Evolutionary conservation across 1,140 invertebrate genomes (phyloP), one percentile per base, ranked within the genome.

Genomic region (Habropoda laboriosa): DNA sequence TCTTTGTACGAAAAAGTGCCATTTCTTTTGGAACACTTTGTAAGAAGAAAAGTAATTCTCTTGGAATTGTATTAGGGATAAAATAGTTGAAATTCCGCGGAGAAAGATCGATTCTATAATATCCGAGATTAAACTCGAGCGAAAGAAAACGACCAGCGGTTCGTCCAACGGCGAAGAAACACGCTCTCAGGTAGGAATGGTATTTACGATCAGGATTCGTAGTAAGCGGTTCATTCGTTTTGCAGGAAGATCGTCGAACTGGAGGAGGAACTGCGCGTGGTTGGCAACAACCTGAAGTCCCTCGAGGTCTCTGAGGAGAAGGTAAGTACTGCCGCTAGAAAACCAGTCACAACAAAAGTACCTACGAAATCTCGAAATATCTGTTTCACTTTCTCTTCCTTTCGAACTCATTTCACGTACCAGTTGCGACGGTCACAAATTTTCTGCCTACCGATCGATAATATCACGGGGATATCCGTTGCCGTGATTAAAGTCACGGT

Each of bases 261-360:
- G 94, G 99, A 99, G 93, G 99, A 99, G 93, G 98, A 99, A 94
- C 96, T 99, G 89, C 97, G 98, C 92, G 98, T 99, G 90, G 98
- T 99, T 92, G 99, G 98, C 93, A 99, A 99, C 96, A 99, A 99
- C 96, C 95, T 99, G 94, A 99, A 99, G 94, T 99, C 99, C 91
- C 97, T 99, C 90, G 98, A 99, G 95, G 99, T 99, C 90, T 99
- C 98, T 89, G 99, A 99, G 94, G 98, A 99, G 94, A 99, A 99
- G 98, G 99, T 99, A 96, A 94, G 68, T 73, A 30, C 71, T 55
- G 40, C 38, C 61, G 40, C 38, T 42, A 18, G 24, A 27, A n/a
- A 60, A 51, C 55, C 40, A 81, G 40, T 53, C n/a, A 42, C 49
- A 57, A 81, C 18, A 58, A 66, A 42, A n/a, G n/a, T 49, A 66